These are phyloP conservation scores for Microtus montanus DNA, from an alignment of 2,113 vertebrate species.

Conservation along the genomic window DNA sequence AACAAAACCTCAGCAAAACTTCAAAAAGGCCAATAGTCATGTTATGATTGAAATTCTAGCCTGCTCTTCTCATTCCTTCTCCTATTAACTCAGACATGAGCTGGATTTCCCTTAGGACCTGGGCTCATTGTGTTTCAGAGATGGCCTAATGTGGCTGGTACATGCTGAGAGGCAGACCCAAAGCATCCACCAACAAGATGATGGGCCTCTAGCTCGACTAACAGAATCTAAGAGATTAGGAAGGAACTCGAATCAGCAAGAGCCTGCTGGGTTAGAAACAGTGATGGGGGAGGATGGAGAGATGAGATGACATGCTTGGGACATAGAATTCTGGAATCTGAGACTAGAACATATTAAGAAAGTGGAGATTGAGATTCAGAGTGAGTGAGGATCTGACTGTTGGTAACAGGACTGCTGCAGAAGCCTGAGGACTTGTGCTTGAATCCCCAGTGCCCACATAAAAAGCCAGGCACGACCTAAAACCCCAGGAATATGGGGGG, in stretches of 20 bases:
- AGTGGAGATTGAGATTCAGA: neutral
- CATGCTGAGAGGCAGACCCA: neutral
- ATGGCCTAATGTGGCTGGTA: neutral
- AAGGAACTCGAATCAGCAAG: neutral
- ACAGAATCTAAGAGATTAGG: neutral
- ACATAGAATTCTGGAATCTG: constrained; percentile 4
- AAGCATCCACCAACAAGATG: too few species aligned
- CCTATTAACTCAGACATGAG: constrained; percentile 73
- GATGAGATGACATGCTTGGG: neutral
- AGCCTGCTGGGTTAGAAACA: neutral
- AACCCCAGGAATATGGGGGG: neutral
- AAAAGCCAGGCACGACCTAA: neutral
- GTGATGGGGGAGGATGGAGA: neutral
- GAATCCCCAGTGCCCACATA: neutral
- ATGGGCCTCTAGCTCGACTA: neutral
- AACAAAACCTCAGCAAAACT: constrained; percentile 64
- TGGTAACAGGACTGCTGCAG: too few species aligned
- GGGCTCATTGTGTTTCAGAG: neutral
- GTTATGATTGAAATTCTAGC: constrained; percentile 72
- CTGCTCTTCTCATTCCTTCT: constrained; percentile 58
- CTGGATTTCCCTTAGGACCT: constrained; percentile 49
- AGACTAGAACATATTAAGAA: neutral
- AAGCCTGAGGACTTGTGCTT: neutral
- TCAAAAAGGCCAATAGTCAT: constrained; percentile 74
- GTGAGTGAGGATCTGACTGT: too few species aligned